phyloP scores from a whole-genome alignment of 1,140 invertebrate genomes.

The Aphidius gifuensis region DNA sequence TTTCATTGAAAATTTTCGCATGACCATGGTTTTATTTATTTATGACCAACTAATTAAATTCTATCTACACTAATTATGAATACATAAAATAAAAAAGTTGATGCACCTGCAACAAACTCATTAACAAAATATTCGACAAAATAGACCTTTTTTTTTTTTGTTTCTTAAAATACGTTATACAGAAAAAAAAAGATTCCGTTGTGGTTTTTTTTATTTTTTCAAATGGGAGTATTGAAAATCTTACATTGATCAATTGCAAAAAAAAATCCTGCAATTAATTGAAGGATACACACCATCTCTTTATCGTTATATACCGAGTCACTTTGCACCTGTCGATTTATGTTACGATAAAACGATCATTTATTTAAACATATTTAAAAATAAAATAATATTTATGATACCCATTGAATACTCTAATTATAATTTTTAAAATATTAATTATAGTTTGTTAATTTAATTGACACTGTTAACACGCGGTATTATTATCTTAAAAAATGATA shows the following conservation, averaged over 20 bases:
- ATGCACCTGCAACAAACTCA: not conserved
- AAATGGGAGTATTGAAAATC: too few relatives aligned
- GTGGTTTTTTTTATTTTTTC: not conserved
- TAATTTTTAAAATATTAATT: not conserved
- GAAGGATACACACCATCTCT: not conserved
- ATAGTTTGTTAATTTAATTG: too few relatives aligned
- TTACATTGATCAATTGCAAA: not conserved
- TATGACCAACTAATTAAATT: conserved; percentile 8
- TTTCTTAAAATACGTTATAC: not conserved
- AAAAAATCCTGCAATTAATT: conserved; percentile 13
- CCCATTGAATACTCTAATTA: not conserved
- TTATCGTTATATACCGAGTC: conserved; percentile 4
- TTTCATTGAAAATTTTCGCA: conserved; percentile 7
- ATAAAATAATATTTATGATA: too few relatives aligned
- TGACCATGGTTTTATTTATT: conserved; percentile 18
- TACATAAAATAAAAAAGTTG: not conserved
- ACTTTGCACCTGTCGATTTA: conserved; percentile 6
- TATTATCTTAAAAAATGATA: too few relatives aligned
- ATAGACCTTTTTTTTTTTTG: not conserved
- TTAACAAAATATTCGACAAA: conserved; percentile 4
- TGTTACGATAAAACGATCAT: not conserved
- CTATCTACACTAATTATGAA: not conserved
- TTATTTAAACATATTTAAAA: not conserved
- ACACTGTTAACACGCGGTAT: not conserved
- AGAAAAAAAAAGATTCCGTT: not conserved